Evolutionary conservation across 2,797 vertebrate species (phyloP).

Genomic region (Nasua narica): DNA sequence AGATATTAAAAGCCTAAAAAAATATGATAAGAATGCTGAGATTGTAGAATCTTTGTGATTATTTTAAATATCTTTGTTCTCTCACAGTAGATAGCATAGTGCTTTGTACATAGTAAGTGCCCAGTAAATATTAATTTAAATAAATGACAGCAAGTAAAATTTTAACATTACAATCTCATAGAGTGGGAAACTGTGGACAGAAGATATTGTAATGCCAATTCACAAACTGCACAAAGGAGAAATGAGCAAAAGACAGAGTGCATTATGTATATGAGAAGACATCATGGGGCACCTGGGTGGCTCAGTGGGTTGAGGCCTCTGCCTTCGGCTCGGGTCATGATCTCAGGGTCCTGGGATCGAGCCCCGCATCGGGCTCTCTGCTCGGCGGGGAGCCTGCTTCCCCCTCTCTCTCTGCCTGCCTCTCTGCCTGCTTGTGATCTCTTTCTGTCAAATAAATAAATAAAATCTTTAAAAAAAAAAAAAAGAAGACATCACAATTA

Average conservation of each 20-base stretch:
- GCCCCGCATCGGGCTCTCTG: too few species aligned
- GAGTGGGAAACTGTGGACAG: background rate
- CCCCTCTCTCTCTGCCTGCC: too few species aligned
- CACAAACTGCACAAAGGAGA: background rate
- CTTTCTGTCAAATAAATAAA: too few species aligned
- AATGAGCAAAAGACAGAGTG: conserved; percentile 11
- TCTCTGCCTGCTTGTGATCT: too few species aligned
- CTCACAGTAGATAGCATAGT: background rate
- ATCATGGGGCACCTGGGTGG: too few species aligned
- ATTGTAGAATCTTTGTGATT: background rate
- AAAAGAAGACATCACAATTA: background rate
- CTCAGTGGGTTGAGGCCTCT: too few species aligned
- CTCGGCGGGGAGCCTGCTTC: too few species aligned
- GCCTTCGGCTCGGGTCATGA: too few species aligned
- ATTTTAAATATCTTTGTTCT: conserved; percentile 33
- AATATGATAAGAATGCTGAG: background rate
- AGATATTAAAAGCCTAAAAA: conserved; percentile 23
- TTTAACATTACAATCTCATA: background rate
- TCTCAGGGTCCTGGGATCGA: too few species aligned
- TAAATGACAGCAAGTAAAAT: conserved; percentile 34
- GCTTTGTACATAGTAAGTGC: background rate
- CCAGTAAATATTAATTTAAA: conserved; percentile 29
- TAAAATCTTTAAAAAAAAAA: too few species aligned
- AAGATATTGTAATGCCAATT: background rate
- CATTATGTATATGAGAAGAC: background rate